Evolutionary conservation across 2,888 invertebrate species (phyloP).

Genomic region (Zeuzera pyrina): DNA sequence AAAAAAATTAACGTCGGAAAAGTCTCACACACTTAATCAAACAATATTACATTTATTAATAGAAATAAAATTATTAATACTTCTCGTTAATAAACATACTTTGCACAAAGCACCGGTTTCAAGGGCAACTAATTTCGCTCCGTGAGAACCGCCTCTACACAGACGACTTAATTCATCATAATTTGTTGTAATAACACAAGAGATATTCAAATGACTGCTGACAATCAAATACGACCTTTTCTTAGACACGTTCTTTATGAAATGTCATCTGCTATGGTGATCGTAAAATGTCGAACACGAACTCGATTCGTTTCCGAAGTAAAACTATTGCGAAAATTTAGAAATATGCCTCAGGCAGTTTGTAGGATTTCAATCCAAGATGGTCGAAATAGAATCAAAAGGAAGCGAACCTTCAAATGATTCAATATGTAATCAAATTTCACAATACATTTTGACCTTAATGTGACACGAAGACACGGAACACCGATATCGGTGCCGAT

Average conservation of each 20-base stretch:
- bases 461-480: background rate
- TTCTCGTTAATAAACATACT: too few species aligned
- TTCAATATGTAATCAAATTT: slow-evolving; percentile 23
- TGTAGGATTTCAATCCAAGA: slow-evolving; percentile 25
- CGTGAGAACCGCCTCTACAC: slow-evolving; percentile 62
- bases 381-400: slow-evolving; percentile 28
- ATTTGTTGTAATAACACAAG: slow-evolving; percentile 66
- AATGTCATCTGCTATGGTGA: slow-evolving; percentile 64
- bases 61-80: background rate
- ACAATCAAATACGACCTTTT: slow-evolving; percentile 72
- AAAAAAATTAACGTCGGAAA: too few species aligned
- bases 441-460: slow-evolving; percentile 18
- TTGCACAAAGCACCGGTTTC: slow-evolving; percentile 20
- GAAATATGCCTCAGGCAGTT: slow-evolving; percentile 44
- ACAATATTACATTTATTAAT: background rate
- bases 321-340: slow-evolving; percentile 55
- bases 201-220: slow-evolving; percentile 68
- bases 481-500: background rate
- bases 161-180: slow-evolving; percentile 66
- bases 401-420: slow-evolving; percentile 31
- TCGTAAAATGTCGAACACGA: slow-evolving; percentile 70
- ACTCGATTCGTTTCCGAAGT: slow-evolving; percentile 59
- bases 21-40: background rate
- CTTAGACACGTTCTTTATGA: slow-evolving; percentile 69
- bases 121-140: slow-evolving; percentile 61